These are phyloP conservation scores for Neodiprion virginianus DNA, from an alignment of 1,140 invertebrate species.

Conservation along the genomic window DNA sequence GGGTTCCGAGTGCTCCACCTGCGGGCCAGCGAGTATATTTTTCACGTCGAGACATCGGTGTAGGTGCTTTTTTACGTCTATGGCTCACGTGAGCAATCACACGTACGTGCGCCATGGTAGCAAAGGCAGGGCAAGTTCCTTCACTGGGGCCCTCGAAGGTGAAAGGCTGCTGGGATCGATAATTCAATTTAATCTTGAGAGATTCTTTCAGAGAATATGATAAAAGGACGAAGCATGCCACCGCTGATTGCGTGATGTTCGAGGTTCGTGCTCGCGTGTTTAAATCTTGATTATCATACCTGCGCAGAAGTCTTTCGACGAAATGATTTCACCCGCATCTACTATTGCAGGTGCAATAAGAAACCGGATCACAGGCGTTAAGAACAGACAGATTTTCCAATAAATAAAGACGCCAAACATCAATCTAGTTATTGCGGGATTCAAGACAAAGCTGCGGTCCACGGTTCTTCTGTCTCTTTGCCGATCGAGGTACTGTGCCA, in stretches of 20 bases:
- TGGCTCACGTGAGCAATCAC: no score
- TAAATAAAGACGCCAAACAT: neutral
- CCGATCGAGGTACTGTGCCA: neutral
- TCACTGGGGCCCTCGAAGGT: neutral
- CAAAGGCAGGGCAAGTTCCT: neutral
- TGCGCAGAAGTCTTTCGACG: no score
- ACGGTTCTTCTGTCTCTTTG: neutral
- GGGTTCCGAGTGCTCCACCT: neutral
- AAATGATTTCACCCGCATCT: neutral
- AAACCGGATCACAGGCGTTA: neutral
- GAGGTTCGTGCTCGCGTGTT: neutral
- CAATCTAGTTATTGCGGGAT: neutral
- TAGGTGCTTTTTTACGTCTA: no score
- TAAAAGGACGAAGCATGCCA: neutral
- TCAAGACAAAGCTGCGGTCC: no score
- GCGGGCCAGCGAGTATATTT: neutral
- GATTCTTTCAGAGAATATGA: neutral
- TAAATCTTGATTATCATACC: no score
- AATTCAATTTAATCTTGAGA: conserved; percentile 5
- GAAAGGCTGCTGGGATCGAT: neutral
- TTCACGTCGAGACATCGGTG: neutral
- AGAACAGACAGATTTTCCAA: neutral
- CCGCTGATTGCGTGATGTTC: neutral
- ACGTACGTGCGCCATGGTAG: neutral
- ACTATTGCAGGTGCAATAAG: neutral